A percentile compares a stretch with the other conserved stretches of the same genome.
Evolutionary conservation across 2,888 invertebrate genomes (phyloP).

Genomic region (Colostygia pectinataria): DNA sequence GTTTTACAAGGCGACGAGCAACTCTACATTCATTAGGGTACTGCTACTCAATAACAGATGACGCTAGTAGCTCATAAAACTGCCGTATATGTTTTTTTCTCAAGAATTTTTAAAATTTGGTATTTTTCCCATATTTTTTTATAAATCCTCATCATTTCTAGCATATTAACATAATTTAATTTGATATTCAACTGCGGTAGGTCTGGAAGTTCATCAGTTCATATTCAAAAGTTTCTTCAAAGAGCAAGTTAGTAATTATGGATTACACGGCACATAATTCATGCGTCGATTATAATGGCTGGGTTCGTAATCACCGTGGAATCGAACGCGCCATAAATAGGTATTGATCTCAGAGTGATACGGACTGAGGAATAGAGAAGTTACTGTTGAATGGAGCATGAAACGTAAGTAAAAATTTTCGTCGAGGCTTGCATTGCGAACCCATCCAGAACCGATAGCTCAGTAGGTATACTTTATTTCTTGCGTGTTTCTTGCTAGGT

Average conservation of each 20-base stretch:
- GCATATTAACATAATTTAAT: not conserved
- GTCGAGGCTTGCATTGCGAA: too few species aligned
- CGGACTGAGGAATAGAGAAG: not conserved
- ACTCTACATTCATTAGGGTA: conserved; percentile 2
- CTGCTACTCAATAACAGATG: conserved; percentile 30
- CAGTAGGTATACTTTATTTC: too few species aligned
- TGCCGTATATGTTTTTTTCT: not conserved
- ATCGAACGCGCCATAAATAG: conserved; percentile 43
- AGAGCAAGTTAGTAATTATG: conserved; percentile 10
- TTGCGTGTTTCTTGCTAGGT: too few species aligned
- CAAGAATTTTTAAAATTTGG: too few species aligned
- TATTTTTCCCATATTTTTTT: too few species aligned
- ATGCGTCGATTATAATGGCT: conserved; percentile 23
- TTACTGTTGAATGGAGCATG: too few species aligned
- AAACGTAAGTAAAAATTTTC: too few species aligned
- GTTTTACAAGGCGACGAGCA: too few species aligned
- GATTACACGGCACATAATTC: conserved; percentile 18
- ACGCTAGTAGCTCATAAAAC: too few species aligned
- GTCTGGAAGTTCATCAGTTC: not conserved
- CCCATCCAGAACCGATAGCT: too few species aligned
- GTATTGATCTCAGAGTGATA: conserved; percentile 23
- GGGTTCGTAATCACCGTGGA: conserved; percentile 39
- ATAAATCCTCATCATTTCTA: too few species aligned
- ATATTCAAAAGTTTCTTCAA: not conserved
- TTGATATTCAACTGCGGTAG: not conserved